These are phyloP conservation scores for Hypomecis punctinalis DNA, from an alignment of 2,888 invertebrate genomes.

Conservation along the genomic window DNA sequence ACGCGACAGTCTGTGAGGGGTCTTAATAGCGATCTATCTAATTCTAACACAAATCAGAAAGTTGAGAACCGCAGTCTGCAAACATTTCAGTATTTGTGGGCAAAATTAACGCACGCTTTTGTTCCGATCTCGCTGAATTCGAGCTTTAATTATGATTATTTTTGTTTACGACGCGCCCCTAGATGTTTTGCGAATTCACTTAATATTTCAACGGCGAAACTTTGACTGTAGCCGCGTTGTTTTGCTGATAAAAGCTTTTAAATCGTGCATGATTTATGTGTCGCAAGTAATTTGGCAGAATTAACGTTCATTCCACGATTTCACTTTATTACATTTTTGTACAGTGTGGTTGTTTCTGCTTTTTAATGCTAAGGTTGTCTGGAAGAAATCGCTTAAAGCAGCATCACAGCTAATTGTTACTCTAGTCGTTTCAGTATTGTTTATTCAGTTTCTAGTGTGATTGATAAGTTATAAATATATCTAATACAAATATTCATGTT, in stretches of 20 bases:
- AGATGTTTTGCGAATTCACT: slow-evolving; percentile 30
- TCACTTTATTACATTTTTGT: background rate
- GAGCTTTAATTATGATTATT: slow-evolving; percentile 36
- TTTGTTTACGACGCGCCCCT: slow-evolving; percentile 26
- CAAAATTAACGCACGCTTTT: slow-evolving; percentile 37
- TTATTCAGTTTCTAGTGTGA: no score
- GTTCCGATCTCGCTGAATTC: slow-evolving; percentile 32
- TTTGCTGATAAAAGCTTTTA: slow-evolving; percentile 28
- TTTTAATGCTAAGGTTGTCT: background rate
- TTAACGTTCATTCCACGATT: background rate
- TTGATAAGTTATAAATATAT: no score
- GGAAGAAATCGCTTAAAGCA: no score
- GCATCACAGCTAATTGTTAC: no score
- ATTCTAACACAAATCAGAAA: background rate
- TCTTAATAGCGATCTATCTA: no score
- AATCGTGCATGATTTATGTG: slow-evolving; percentile 24
- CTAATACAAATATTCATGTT: no score
- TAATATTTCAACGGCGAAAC: slow-evolving; percentile 27
- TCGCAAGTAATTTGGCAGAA: slow-evolving; percentile 9
- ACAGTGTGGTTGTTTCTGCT: background rate
- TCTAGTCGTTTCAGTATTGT: no score
- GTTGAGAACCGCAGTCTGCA: slow-evolving; percentile 21
- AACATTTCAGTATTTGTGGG: slow-evolving; percentile 26
- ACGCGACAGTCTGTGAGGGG: no score
- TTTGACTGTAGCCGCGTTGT: slow-evolving; percentile 20